Percentiles rank a stretch among this genome's conserved stretches.
These are phyloP conservation scores for Listrodromus nycthemerus DNA, from an alignment of 2,888 invertebrate species.

Conservation along the genomic window DNA sequence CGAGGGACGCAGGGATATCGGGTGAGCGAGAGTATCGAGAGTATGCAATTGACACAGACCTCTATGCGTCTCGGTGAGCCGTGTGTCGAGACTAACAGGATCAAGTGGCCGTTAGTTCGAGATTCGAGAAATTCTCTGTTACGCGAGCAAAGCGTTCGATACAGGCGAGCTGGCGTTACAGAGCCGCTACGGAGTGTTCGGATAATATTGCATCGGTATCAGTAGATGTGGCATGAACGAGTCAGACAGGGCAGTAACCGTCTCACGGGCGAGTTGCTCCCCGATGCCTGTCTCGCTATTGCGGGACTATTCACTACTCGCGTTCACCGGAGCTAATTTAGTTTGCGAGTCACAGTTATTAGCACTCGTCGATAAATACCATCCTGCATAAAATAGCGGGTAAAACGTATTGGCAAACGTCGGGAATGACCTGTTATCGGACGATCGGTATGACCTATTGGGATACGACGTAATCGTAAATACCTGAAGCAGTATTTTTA, in stretches of 20 bases:
- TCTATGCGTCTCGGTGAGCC: conserved; percentile 40
- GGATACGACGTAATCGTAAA: too few relatives aligned
- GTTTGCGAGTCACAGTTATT: background rate
- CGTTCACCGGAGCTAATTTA: conserved; percentile 8
- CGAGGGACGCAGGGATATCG: too few relatives aligned
- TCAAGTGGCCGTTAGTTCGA: conserved; percentile 41
- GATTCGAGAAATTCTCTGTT: conserved; percentile 49
- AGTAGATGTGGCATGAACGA: conserved; percentile 18
- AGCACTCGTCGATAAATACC: background rate
- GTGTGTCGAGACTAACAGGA: conserved; percentile 15
- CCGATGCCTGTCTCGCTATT: conserved; percentile 21
- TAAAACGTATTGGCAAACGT: background rate
- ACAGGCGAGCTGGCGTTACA: conserved; percentile 6
- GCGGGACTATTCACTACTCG: conserved; percentile 29
- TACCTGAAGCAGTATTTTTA: too few relatives aligned
- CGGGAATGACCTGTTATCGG: background rate
- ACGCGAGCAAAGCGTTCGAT: conserved; percentile 38
- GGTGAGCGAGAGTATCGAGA: conserved; percentile 7
- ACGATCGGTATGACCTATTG: background rate
- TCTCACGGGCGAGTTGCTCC: conserved; percentile 1
- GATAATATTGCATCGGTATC: conserved; percentile 32
- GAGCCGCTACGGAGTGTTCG: background rate
- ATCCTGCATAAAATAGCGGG: background rate
- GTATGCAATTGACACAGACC: conserved; percentile 47
- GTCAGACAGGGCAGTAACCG: background rate